Evolutionary conservation across 1,140 invertebrate genomes (phyloP).

Genomic region (Cylas formicarius): DNA sequence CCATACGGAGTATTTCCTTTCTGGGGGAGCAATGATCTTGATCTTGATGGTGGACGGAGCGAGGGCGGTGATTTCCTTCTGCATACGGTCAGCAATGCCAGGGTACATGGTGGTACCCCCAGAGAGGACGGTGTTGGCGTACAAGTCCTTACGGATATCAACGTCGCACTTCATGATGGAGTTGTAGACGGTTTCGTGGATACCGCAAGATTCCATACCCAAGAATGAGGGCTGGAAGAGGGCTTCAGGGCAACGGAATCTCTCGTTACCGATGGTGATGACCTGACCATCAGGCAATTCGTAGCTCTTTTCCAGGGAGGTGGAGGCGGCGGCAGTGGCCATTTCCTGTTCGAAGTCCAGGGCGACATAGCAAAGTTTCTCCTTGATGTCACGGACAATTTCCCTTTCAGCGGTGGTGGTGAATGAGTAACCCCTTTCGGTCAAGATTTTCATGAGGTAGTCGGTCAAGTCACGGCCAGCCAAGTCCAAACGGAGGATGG

Average conservation of each 20-base stretch:
- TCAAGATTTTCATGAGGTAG: slow-evolving; percentile 94
- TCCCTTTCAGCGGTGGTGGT: slow-evolving; percentile 93
- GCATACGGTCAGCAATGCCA: slow-evolving; percentile 68
- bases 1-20: slow-evolving; percentile 88
- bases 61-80: slow-evolving; percentile 79
- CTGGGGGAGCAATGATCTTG: slow-evolving; percentile 88
- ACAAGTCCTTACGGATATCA: slow-evolving; percentile 88
- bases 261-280: slow-evolving; percentile 92
- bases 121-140: slow-evolving; percentile 91
- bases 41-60: slow-evolving; percentile 88
- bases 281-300: slow-evolving; percentile 92
- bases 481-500: slow-evolving; percentile 83
- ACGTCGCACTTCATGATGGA: slow-evolving; percentile 96
- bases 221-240: slow-evolving; percentile 93
- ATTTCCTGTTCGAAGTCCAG: slow-evolving; percentile 92
- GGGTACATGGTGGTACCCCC: slow-evolving; percentile 97
- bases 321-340: slow-evolving; percentile 85
- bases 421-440: slow-evolving; percentile 93
- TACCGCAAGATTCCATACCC: slow-evolving; percentile 91
- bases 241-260: slow-evolving; percentile 96
- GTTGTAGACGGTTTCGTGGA: slow-evolving; percentile 93
- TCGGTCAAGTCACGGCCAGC: slow-evolving; percentile 91
- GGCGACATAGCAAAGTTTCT: slow-evolving; percentile 86
- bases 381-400: slow-evolving; percentile 94
- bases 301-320: slow-evolving; percentile 87